Evolutionary conservation across 2,113 vertebrate genomes (phyloP), one percentile per base, ranked within the genome.

Genomic region (Myotis lucifugus): DNA sequence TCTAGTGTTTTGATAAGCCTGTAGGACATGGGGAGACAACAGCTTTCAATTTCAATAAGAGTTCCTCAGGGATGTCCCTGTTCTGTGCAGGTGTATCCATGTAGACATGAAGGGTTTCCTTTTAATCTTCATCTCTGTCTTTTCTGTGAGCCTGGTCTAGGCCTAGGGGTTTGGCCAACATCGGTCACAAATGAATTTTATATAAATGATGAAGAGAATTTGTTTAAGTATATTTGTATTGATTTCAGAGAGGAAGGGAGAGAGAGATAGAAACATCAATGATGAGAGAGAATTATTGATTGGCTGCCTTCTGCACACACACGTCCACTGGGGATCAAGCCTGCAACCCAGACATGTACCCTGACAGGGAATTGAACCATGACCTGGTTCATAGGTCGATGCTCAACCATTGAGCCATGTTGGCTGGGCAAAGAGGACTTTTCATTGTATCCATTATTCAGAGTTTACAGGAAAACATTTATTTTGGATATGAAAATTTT

Each of bases 381-480:
- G 21, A 56, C 54, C 21, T 56, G 54, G 54, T 23, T 56, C 54
- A 23, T 56, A 56, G 54, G 21, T 23, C 8, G 54, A 6, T 56
- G 54, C 54, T 56, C 54, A 56, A 56, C 21, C 54, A 56, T 56
- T 56, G 54, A 56, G 54, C 54, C 8, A 56, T 56, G 19, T 56
- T 56, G 54, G 54, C 54, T 56, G 54, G 54, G 21, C 21, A 56
- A 54, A 56, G 54, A 82, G 15, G 76, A 59, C 8, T 72, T 73
- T 89, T 91, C 2, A 32, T 29, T 42, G 4, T 89, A 69, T 40
- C 3, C 46, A 5, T 79, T 87, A 89, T 54, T 69, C 27, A 52
- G 87, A 72, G 6, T 85, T 70, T 83, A 91, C 91, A 93, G 19
- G 15, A 82, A 94, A 96, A 82, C 9, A 15, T 83, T 85, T 59